phyloP scores from a whole-genome alignment of 2,113 vertebrate species.

The Atrichornis clamosus region DNA sequence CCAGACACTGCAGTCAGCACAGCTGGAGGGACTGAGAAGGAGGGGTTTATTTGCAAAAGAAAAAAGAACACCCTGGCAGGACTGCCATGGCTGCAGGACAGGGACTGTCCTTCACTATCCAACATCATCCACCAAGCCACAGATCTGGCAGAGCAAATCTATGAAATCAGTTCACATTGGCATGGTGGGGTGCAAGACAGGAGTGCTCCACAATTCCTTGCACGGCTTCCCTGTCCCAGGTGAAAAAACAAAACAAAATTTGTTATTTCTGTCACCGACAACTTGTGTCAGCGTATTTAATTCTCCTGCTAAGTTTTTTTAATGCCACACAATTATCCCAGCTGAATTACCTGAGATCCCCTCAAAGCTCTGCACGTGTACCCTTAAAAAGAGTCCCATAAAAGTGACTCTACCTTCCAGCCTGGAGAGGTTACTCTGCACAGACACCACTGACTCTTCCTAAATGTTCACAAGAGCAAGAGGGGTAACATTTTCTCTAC shows the following conservation, averaged over 20 bases:
- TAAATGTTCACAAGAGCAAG: background rate
- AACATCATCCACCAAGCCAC: background rate
- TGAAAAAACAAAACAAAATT: background rate
- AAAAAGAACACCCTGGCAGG: background rate
- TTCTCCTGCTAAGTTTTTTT: background rate
- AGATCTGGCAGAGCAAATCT: accelerated
- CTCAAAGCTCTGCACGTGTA: background rate
- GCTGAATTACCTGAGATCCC: background rate
- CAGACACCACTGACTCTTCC: background rate
- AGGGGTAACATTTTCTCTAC: background rate
- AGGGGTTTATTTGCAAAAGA: background rate
- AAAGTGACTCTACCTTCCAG: background rate
- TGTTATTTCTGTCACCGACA: background rate
- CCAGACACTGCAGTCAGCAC: background rate
- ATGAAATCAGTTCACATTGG: background rate
- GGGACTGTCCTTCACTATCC: background rate
- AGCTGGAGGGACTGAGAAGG: background rate
- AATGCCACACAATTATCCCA: background rate
- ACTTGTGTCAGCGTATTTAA: background rate
- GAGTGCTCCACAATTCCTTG: background rate
- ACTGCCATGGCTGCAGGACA: background rate
- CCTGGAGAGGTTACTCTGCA: background rate
- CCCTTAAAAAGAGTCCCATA: too few species aligned
- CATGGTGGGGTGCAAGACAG: background rate
- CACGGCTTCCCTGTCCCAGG: background rate